Conservation (phyloP, 2,113 vertebrate species). For the Menura novaehollandiae region DNA sequence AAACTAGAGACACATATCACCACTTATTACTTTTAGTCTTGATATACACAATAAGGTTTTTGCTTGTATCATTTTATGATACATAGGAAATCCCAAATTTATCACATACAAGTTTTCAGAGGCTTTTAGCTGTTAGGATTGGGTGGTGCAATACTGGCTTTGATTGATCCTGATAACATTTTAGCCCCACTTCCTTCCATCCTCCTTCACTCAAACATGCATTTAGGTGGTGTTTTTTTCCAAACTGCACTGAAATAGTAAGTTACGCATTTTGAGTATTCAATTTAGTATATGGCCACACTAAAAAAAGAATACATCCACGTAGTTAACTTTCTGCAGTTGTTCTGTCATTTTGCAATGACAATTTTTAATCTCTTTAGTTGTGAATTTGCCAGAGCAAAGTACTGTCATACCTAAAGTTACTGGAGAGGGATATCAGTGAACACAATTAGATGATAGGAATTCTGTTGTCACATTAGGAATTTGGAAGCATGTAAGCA, state of each 20-base stretch:
- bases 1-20: background rate
- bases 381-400: background rate
- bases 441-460: background rate
- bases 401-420: background rate
- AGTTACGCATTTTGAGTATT: background rate
- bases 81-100: background rate
- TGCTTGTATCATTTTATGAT: background rate
- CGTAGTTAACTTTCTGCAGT: background rate
- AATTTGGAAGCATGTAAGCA: background rate
- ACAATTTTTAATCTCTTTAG: background rate
- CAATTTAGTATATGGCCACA: background rate
- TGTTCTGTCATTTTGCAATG: background rate
- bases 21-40: background rate
- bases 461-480: background rate
- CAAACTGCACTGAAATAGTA: background rate
- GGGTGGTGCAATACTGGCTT: background rate
- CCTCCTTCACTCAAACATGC: background rate
- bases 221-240: background rate
- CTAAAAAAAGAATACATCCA: background rate
- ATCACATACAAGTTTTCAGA: background rate
- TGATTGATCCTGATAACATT: background rate
- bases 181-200: background rate
- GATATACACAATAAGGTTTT: background rate
- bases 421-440: background rate
- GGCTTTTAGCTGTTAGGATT: background rate